Evolutionary conservation across 2,888 invertebrate genomes (phyloP).

Genomic region (Leptinotarsa haldemani): DNA sequence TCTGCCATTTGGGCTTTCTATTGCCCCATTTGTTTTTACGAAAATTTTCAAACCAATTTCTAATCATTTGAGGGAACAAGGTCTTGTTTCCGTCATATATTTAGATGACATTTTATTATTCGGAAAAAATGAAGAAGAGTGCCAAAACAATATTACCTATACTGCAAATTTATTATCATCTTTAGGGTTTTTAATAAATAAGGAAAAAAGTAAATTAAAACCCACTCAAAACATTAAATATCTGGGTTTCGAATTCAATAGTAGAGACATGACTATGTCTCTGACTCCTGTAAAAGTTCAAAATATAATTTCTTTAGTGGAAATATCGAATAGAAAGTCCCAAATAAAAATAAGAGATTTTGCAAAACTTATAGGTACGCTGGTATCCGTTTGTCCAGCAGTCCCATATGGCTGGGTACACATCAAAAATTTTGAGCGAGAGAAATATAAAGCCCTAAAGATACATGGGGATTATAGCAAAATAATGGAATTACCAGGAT

Average conservation of each 20-base stretch:
- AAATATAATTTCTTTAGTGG: background rate
- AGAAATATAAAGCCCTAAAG: too few species aligned
- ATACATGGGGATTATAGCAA: conserved; percentile 17
- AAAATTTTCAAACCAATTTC: background rate
- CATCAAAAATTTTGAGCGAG: conserved; percentile 27
- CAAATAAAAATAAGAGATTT: background rate
- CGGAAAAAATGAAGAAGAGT: background rate
- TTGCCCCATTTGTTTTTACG: background rate
- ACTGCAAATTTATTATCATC: background rate
- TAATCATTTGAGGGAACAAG: background rate
- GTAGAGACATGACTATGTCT: background rate
- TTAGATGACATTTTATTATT: background rate
- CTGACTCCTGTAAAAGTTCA: background rate
- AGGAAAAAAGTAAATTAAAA: background rate
- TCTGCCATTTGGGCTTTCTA: background rate
- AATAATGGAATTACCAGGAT: conserved; percentile 4
- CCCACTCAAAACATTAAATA: background rate
- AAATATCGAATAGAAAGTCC: background rate
- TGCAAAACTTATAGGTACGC: background rate
- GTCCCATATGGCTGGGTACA: conserved; percentile 29
- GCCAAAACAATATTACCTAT: too few species aligned
- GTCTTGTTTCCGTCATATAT: background rate
- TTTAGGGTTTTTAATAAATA: background rate
- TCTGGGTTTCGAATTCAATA: background rate
- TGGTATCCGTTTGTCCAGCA: conserved; percentile 29